Evolutionary conservation across 2,797 vertebrate species (phyloP), one percentile per base, ranked within the genome.

Genomic region (Cetoscarus ocellatus): DNA sequence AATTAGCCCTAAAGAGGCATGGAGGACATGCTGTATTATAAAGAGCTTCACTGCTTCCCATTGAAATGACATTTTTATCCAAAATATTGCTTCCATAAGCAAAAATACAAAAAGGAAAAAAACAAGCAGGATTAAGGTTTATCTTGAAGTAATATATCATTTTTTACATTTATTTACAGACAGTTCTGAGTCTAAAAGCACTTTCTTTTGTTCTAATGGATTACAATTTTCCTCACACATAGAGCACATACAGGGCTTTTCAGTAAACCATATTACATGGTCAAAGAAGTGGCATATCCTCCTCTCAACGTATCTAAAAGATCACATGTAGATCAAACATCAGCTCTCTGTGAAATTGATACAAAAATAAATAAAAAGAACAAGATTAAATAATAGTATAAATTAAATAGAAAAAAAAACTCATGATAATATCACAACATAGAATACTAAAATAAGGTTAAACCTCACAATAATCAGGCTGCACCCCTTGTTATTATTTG

Each of bases 141-240:
- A 47, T 10, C 1, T 35, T 4, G 53, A 8, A 3, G 38, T 65
- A 49, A 14, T 19, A 38, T 13, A 43, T 8, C 7, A 27, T 72
- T 57, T 15, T n/a, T 13, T 18, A 68, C 6, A 66, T 78, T 60
- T 75, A 81, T 73, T 75, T 75, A 64, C 60, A 82, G 35, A 56
- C 19, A 53, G n/a, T 19, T 43, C 2, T 7, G 0, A 50, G 27
- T 49, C 11, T 55, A 72, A 57, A 15, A 54, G 8, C 45, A 13
- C 8, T 34, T 4, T 42, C 49, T 51, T 35, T 1, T 7, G 3
- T 56, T 18, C 68, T 38, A 54, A 49, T 34, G 19, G 5, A 10
- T 38, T 0, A 0, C 14, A 13, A 13, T 44, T 15, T 2, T 38
- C 7, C 71, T 61, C 13, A 13, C 14, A 66, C 9, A 34, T 52